Percentiles rank a stretch among this genome's conserved stretches.
Evolutionary conservation across 2,888 invertebrate genomes (phyloP).

Genomic region (Lochmaea capreae): DNA sequence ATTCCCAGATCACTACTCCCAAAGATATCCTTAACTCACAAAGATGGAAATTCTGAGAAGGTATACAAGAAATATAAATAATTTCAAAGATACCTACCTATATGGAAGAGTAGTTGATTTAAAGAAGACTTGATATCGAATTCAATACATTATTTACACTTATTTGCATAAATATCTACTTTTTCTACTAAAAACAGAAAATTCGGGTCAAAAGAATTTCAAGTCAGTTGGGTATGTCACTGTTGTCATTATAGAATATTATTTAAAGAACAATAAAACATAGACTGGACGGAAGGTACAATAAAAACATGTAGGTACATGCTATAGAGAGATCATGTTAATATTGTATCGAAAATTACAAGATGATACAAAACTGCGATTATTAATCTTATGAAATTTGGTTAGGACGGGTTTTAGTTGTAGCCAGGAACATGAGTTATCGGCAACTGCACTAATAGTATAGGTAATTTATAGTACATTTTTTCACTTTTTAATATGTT

Average conservation of each 20-base stretch:
- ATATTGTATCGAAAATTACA: not conserved
- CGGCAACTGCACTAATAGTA: not conserved
- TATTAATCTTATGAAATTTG: not conserved
- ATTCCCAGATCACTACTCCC: not conserved
- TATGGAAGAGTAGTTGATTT: not conserved
- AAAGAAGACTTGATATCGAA: not conserved
- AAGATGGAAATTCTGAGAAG: not conserved
- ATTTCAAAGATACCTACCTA: not conserved
- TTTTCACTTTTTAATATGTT: not conserved
- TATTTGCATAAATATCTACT: too few species aligned
- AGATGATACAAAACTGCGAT: not conserved
- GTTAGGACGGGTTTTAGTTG: not conserved
- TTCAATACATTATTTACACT: not conserved
- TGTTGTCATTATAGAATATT: not conserved
- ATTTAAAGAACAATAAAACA: not conserved
- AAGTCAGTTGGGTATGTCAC: not conserved
- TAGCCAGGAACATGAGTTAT: not conserved
- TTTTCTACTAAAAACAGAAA: too few species aligned
- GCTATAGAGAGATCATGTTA: not conserved
- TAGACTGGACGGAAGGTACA: slow-evolving; percentile 3
- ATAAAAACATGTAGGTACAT: not conserved
- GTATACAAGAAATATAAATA: not conserved
- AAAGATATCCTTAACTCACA: not conserved
- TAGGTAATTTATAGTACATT: not conserved
- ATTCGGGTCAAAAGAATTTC: not conserved